Evolutionary conservation across 2,888 invertebrate species (phyloP).

Genomic region (Cacoxenus indagator): DNA sequence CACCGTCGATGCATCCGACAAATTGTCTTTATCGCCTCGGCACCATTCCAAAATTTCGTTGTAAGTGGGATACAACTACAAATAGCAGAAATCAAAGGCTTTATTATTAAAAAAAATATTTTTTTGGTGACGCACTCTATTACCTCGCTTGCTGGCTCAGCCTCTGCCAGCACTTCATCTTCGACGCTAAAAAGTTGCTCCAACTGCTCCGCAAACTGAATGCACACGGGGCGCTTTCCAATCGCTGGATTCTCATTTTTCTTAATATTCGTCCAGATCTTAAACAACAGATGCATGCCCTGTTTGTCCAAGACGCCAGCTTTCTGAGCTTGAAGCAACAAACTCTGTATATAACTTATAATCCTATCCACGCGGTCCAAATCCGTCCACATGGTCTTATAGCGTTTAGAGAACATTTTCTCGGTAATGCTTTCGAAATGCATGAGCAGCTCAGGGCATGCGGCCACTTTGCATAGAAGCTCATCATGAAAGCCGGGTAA

Average conservation of each 20-base stretch:
- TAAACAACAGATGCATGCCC: conserved; percentile 33
- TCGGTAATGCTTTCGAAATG: conserved; percentile 46
- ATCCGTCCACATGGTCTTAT: conserved; percentile 45
- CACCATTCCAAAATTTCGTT: conserved; percentile 66
- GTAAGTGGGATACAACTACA: conserved; percentile 72
- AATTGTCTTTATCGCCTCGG: conserved; percentile 63
- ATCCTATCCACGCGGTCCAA: conserved; percentile 38
- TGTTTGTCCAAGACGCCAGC: conserved; percentile 27
- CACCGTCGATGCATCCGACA: neutral
- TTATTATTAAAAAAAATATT: neutral
- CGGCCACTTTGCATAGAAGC: conserved; percentile 39
- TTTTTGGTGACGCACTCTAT: neutral
- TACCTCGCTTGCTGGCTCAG: conserved; percentile 18
- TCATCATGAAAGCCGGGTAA: conserved; percentile 52
- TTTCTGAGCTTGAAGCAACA: conserved; percentile 41
- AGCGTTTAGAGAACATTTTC: conserved; percentile 68
- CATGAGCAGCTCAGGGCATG: conserved; percentile 41
- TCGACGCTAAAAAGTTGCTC: conserved; percentile 31
- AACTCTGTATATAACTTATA: conserved; percentile 39
- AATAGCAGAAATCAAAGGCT: neutral
- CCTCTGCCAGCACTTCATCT: conserved; percentile 17
- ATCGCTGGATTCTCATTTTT: conserved; percentile 30
- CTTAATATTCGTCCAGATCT: conserved; percentile 40
- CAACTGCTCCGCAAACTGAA: conserved; percentile 30
- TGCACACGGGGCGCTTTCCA: conserved; percentile 29